phyloP scores from a whole-genome alignment of 1,140 invertebrate genomes.

The Aphaenogaster ashmeadi region DNA sequence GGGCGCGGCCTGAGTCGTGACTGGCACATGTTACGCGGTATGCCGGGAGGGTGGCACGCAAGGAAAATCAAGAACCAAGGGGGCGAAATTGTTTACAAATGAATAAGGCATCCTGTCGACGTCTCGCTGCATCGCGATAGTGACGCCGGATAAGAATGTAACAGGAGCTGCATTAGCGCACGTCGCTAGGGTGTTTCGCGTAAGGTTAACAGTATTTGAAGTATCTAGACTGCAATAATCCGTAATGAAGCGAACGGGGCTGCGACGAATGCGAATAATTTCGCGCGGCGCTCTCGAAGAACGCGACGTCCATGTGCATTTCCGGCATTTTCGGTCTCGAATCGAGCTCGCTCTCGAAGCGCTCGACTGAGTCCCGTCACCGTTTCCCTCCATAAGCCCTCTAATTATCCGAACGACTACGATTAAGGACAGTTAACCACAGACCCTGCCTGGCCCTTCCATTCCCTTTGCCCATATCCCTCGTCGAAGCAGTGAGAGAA shows the following conservation, averaged over 20 bases:
- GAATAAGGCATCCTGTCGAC: constrained; percentile 2
- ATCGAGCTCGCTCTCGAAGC: constrained; percentile 29
- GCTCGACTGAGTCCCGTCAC: constrained; percentile 10
- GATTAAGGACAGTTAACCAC: constrained; percentile 64
- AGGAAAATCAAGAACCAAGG: constrained; percentile 46
- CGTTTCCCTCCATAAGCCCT: constrained; percentile 38
- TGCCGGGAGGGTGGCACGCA: constrained; percentile 7
- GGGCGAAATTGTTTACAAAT: constrained; percentile 48
- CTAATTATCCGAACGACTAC: constrained; percentile 69
- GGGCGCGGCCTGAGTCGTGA: constrained; percentile 24
- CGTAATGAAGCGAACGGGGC: constrained; percentile 20
- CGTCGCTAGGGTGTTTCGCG: not conserved
- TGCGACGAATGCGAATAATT: constrained; percentile 24
- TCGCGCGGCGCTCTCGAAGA: not conserved
- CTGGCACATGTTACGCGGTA: constrained; percentile 37
- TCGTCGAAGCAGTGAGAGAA: constrained; percentile 33
- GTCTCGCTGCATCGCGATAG: constrained; percentile 21
- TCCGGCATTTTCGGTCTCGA: constrained; percentile 53
- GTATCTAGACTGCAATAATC: constrained; percentile 30
- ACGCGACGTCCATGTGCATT: constrained; percentile 11
- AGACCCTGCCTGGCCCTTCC: constrained; percentile 33
- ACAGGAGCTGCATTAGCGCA: not conserved
- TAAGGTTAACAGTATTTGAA: constrained; percentile 21
- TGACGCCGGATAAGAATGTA: constrained; percentile 1
- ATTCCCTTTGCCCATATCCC: constrained; percentile 40